Conservation (phyloP, 37 sponge, comb jelly and placozoan genomes). For the Axinella damicornis region DNA sequence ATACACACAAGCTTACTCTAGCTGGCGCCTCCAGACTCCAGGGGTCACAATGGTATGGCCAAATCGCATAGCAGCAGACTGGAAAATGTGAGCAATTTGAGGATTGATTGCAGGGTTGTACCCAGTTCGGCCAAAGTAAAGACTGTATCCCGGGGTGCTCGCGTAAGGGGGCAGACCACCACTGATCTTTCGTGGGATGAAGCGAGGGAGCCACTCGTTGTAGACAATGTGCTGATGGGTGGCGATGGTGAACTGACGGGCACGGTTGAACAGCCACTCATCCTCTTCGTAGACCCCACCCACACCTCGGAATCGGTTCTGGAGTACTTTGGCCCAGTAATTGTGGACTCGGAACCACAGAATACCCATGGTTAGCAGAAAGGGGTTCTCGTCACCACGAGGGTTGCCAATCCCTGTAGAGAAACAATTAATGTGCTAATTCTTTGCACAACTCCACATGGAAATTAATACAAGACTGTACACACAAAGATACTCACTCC, state of each 20-base stretch:
- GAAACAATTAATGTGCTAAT: neutral
- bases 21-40: conserved; percentile 81
- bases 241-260: conserved; percentile 94
- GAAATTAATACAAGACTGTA: too few relatives aligned
- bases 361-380: conserved; percentile 87
- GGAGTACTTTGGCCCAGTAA: conserved; percentile 74
- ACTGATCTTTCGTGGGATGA: conserved; percentile 71
- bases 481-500: conserved; percentile 71
- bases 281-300: conserved; percentile 57
- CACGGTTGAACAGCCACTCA: conserved; percentile 92
- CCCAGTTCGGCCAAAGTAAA: conserved; percentile 59
- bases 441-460: too few relatives aligned
- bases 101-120: conserved; percentile 91
- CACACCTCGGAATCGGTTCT: neutral
- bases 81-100: conserved; percentile 90
- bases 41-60: conserved; percentile 96
- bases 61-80: conserved; percentile 96
- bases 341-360: conserved; percentile 96
- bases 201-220: conserved; percentile 88
- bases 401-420: conserved; percentile 92
- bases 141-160: conserved; percentile 61
- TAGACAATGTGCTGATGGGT: conserved; percentile 91
- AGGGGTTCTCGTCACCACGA: conserved; percentile 95
- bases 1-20: conserved; percentile 19
- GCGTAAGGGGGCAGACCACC: conserved; percentile 4